These are phyloP conservation scores for Hydrozoanthus gracilis DNA, from an alignment of 92 coral and sea anemone genomes.

Conservation along the genomic window DNA sequence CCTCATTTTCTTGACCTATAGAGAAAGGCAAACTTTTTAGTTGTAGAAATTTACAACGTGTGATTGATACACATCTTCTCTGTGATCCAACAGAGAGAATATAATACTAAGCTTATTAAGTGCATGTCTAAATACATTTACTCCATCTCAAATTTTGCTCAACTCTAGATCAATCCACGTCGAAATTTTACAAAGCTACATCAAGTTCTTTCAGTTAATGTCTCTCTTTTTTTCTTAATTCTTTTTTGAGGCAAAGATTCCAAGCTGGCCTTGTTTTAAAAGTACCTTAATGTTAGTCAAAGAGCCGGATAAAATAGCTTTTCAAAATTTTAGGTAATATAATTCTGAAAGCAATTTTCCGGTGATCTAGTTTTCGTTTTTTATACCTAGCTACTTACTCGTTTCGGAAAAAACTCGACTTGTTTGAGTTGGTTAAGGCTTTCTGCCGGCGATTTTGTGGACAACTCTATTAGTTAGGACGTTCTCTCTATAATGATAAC, in stretches of 20 bases:
- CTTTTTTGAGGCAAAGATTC: no score
- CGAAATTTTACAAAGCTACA: neutral
- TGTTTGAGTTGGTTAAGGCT: neutral
- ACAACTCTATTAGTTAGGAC: neutral
- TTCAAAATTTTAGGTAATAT: neutral
- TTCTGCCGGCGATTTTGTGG: neutral
- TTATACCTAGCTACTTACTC: neutral
- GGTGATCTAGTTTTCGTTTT: neutral
- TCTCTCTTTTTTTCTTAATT: neutral
- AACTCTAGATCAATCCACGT: neutral
- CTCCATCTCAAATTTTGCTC: neutral
- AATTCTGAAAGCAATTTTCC: neutral
- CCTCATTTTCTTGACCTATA: conserved; percentile 37
- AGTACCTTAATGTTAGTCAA: no score
- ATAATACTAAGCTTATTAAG: neutral
- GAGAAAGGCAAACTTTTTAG: neutral
- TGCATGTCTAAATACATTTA: neutral
- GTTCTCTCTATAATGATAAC: neutral
- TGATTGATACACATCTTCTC: neutral
- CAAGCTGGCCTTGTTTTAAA: no score
- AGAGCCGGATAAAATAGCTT: no score
- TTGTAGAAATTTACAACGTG: neutral
- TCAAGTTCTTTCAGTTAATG: neutral
- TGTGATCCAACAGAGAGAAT: neutral
- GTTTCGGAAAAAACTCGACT: neutral